phyloP scores from a whole-genome alignment of 1,140 invertebrate genomes.

The Lanistes nyassanus region DNA sequence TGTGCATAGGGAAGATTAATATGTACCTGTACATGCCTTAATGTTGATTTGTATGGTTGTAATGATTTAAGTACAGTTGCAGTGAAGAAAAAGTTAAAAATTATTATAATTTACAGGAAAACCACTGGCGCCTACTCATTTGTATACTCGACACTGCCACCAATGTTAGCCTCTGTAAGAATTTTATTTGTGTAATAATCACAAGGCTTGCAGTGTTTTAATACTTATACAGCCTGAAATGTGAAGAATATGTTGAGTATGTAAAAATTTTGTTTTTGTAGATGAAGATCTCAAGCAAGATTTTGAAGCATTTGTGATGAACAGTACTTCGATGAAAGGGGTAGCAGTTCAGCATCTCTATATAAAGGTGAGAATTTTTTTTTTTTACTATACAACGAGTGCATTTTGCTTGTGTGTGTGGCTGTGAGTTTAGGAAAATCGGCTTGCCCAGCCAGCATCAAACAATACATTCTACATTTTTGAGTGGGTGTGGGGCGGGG shows the following conservation, averaged over 20 bases:
- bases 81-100: too few species aligned
- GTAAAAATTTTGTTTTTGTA: background rate
- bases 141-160: too few species aligned
- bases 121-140: too few species aligned
- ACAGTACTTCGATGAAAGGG: background rate
- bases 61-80: too few species aligned
- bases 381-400: background rate
- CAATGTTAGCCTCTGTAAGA: too few species aligned
- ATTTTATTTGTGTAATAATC: too few species aligned
- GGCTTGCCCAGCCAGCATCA: background rate
- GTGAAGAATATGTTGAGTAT: background rate
- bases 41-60: too few species aligned
- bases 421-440: background rate
- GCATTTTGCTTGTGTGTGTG: constrained; percentile 14
- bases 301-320: constrained; percentile 3
- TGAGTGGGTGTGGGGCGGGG: background rate
- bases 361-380: background rate
- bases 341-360: background rate
- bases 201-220: too few species aligned
- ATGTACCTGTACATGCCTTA: too few species aligned
- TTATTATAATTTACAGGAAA: too few species aligned
- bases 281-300: constrained; percentile 1
- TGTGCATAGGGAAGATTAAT: too few species aligned
- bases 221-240: too few species aligned
- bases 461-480: background rate